Base-by-base conservation (phyloP, 1,140 invertebrate species). In the Triops longicaudatus region DNA sequence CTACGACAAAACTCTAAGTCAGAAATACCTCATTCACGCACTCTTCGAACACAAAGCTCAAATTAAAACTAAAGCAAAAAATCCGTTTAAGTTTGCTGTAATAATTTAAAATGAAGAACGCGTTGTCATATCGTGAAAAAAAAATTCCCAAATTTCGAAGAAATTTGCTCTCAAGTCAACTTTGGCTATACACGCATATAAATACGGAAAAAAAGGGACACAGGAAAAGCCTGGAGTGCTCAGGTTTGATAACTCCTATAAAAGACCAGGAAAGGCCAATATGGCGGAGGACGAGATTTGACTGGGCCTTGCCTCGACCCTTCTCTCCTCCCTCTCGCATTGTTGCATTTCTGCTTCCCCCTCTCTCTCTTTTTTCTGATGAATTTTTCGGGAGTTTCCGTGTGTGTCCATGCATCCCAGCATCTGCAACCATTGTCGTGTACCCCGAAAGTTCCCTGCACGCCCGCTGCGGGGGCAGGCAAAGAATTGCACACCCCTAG, bases 391-490 rank as follows among this genome's bases (percentile, higher is more conserved):
- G 50, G 50, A 22, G 14, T 17, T 63, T 63, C 17, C 50, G 5
- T 3, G 50, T 22, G 14, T 63, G 14, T 44, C 43, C 43, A 44
- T 17, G 50, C 50, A 2, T 2, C 31, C 7, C 7, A 63, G 50
- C 50, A 63, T 63, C 50, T 63, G 50, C 50, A 63, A 22, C 50
- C 50, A 63, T 63, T 63, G 50, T 63, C 6, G 44, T 63, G 44
- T n/a, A n/a, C n/a, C n/a, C 14, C 10, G 44, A 4, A 63, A 63
- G 50, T 63, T 63, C 50, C 50, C 50, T 17, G 50, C 50, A 63
- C 50, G 50, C 50, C 50, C 50, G 50, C 50, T 63, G 50, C 50
- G 50, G 50, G 50, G 50, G 50, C 50, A n/a, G 50, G 50, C 50
- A 63, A 63, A 63, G 50, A 63, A 63, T 63, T 63, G 50, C 22